Base-by-base conservation (phyloP, 30 jellyfish, hydroid and myxozoan genomes). In the Aurelia coerulea region DNA sequence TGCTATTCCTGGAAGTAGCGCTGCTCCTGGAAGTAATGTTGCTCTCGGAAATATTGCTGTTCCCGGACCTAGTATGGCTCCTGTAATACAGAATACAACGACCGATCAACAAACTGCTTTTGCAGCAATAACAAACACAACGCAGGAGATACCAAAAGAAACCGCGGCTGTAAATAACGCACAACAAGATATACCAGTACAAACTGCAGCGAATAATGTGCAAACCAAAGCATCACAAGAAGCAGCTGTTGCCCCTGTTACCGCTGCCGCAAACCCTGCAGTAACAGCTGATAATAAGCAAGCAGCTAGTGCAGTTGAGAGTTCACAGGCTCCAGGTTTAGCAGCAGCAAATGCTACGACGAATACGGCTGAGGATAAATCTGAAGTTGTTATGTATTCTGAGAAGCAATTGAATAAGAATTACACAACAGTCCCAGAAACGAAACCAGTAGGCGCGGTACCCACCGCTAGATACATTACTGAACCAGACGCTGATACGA, bases 371-470 rank as follows among this genome's bases (percentile, higher is more conserved):
- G 83, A 80, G 13, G 86, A 81, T 32, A 85, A 85, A 13, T 91
- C 90, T 11, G 83, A 88, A 4, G 88, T 76, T n/a, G 89, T 85
- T 10, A 91, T 78, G 84, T 73, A 73, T 34, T 86, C 96, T 5
- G 91, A 91, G 66, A 49, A 79, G 67, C 75, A 67, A 37, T n/a
- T 49, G n/a, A 75, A 68, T 5, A 68, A 54, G 84, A 71, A 68
- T 65, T 58, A 81, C 60, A 51, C 91, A 53, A 68, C 74, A 46
- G 65, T 33, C 0, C 84, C 73, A n/a, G 52, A 63, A 71, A 31
- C 2, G 18, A 54, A 52, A 15, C 33, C 39, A 13, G 77, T 18
- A 16, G 54, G 68, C 5, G 68, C 63, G 52, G 54, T 50, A 23
- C 84, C 91, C 42, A 53, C 91, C 5, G 84, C 84, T 2, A 56